Base-by-base conservation (phyloP, 2,113 vertebrate species). In the Podocnemis expansa region DNA sequence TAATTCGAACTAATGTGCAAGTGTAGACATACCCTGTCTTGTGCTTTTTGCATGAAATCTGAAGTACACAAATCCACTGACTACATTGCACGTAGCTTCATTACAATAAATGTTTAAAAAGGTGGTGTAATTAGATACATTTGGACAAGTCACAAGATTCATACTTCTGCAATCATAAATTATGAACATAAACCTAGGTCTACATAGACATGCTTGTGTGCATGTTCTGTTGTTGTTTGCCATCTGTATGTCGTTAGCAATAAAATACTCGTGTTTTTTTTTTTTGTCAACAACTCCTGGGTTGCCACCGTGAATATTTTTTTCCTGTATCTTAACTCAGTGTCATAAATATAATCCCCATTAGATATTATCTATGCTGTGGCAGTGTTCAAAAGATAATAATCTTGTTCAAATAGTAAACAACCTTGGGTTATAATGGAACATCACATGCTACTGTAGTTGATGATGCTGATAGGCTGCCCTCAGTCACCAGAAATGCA, bases 321-420 rank as follows among this genome's bases (percentile, higher is more conserved):
- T 38, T 67, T 86, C 29, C 8, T 51, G 79, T 49, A 51, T 89
- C 63, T 85, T 34, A 55, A 86, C 75, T 34, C 49, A n/a, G 80
- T 90, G 89, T 94, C 49, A 21, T 47, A 89, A 51, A 82, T 84
- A 47, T 63, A 47, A 70, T 95, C 11, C 34, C 43, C 34, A 21
- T 41, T 60, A 67, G 79, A 78, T 81, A 38, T 41, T 52, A 67
- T 92, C 47, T 16, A 8, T 92, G 73, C 29, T 91, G 84, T 87
- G 89, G 67, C 94, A 92, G 76, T 52, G 60, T 82, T 94, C 21
- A 34, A 41, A 82, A 91, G 84, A 87, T 87, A 17, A 54, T 90
- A 93, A 88, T 82, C 93, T 89, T 95, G 94, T 95, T 89, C 92
- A 96, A 97, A 96, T 17, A 95, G 90, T 94, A 94, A 97, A 92